Evolutionary conservation across 2,113 vertebrate genomes (phyloP), one percentile per base, ranked within the genome.

Genomic region (Myocastor coypus): DNA sequence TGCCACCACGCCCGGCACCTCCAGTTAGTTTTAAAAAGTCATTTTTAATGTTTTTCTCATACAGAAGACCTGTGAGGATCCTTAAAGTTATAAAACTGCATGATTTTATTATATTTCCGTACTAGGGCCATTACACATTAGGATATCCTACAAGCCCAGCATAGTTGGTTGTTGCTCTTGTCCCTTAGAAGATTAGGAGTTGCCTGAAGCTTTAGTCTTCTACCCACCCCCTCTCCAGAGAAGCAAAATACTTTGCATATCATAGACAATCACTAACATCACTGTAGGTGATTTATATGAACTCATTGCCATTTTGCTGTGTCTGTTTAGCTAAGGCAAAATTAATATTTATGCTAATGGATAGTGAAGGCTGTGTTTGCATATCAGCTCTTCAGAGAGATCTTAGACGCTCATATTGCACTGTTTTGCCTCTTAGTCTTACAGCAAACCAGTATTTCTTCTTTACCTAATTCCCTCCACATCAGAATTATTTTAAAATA

Each of bases 261-360:
- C 34, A 34, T 6, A 91, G 77, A 28, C 42, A 83, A 46, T 92
- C 71, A 26, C 30, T 81, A 32, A 42, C 5, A 8, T 50, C n/a
- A 57, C 46, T 78, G 28, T 94, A 87, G 34, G 20, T 68, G 52
- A 83, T 83, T 85, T 40, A 64, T 50, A 63, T 59, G 57, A 93
- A 87, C 77, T 83, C 40, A 61, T 57, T 95, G 68, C 89, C 63
- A 94, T 80, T 83, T 94, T 82, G 77, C 96, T 77, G 7, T 83
- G 8, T 73, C 16, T 95, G 42, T 86, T 94, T 87, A 94, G 19
- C 40, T 68, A 93, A 93, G 42, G n/a, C n/a, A 96, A 87, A 10
- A n/a, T 92, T 88, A 95, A 87, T 77, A 59, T 82, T 63, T 73
- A 92, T 77, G 32, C 17, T 91, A 24, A 42, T 63, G 52, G 63